Percentiles rank a stretch among this genome's conserved stretches.
Conservation (phyloP, 2,113 vertebrate genomes). For the Ovibos moschatus region DNA sequence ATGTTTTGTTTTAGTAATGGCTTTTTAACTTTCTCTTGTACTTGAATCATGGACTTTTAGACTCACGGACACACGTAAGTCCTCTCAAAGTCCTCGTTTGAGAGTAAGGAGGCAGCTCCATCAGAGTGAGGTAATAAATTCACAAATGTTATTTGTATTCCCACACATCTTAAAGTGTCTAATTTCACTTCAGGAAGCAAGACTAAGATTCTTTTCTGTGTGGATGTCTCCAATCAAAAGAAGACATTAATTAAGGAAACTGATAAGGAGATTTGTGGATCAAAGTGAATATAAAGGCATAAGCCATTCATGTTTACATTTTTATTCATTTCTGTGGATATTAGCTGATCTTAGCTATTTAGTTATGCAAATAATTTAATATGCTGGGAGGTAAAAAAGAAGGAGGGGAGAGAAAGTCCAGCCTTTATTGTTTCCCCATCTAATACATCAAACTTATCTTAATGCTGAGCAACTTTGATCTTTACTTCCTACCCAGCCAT, state of each 20-base stretch:
- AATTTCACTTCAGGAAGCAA: constrained; percentile 27
- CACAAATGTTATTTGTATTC: constrained; percentile 40
- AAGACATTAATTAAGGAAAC: constrained; percentile 24
- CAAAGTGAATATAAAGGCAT: constrained; percentile 31
- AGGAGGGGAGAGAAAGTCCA: not conserved
- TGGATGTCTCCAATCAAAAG: constrained; percentile 35
- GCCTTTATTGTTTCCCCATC: not conserved
- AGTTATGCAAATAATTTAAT: constrained; percentile 8
- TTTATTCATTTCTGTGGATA: constrained; percentile 18
- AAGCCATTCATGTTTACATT: constrained; percentile 19
- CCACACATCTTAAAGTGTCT: constrained; percentile 45
- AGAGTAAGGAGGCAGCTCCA: not conserved
- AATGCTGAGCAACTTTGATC: not conserved
- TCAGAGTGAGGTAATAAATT: constrained; percentile 5
- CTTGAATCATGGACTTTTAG: constrained; percentile 35
- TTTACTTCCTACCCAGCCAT: not conserved
- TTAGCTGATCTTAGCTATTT: constrained; percentile 30
- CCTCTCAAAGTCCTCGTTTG: constrained; percentile 22
- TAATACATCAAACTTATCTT: not conserved
- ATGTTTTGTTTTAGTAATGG: constrained; percentile 29
- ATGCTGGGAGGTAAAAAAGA: not conserved
- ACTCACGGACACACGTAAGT: not conserved
- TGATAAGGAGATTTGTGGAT: constrained; percentile 18
- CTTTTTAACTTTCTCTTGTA: constrained; percentile 42
- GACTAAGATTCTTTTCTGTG: not conserved